Conservation (phyloP, 1,140 invertebrate species). For the Atta texana region DNA sequence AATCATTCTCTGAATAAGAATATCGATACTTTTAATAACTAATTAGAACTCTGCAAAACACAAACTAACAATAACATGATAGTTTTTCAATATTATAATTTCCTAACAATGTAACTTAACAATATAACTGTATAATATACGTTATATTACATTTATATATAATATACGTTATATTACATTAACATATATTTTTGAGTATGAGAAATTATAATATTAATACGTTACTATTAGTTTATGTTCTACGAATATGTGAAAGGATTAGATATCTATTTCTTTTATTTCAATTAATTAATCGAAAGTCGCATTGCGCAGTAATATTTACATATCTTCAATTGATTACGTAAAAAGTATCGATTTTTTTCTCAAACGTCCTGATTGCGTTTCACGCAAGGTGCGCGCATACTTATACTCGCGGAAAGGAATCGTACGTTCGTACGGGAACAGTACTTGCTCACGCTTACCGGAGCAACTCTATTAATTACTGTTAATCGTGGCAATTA, state of each 20-base stretch:
- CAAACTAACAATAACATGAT: too few relatives aligned
- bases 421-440: constrained; percentile 60
- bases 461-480: constrained; percentile 80
- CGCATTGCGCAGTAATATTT: background rate
- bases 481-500: constrained; percentile 83
- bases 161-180: too few relatives aligned
- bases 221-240: too few relatives aligned
- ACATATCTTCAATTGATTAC: background rate
- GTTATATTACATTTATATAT: too few relatives aligned
- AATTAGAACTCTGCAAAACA: too few relatives aligned
- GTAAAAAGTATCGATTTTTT: constrained; percentile 35
- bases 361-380: background rate
- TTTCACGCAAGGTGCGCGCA: constrained; percentile 24
- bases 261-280: background rate
- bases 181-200: too few relatives aligned
- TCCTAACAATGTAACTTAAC: too few relatives aligned
- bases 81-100: too few relatives aligned
- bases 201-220: too few relatives aligned
- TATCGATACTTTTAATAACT: background rate
- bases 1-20: background rate
- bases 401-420: constrained; percentile 19
- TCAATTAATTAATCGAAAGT: background rate
- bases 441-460: constrained; percentile 63
- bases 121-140: too few relatives aligned
- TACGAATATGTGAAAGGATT: background rate